These are phyloP conservation scores for Cryptoblepharus egeriae DNA, from an alignment of 2,797 vertebrate genomes.

Conservation along the genomic window DNA sequence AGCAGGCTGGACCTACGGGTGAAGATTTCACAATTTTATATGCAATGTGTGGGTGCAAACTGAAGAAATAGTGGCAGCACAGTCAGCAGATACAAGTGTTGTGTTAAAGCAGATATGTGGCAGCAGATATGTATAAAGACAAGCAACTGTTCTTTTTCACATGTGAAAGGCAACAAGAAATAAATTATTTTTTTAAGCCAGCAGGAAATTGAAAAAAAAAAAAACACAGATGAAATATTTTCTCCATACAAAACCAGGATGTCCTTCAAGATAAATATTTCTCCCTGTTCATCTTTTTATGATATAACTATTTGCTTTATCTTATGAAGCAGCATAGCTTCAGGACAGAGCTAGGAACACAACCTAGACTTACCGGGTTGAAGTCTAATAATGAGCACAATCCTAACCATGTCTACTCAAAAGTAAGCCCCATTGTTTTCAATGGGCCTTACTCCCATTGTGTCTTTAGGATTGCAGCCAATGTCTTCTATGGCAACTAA, in stretches of 20 bases:
- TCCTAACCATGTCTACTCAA: too few species aligned
- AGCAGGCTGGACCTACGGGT: too few species aligned
- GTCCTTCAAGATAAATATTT: neutral
- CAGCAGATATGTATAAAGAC: too few species aligned
- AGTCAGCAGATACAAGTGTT: too few species aligned
- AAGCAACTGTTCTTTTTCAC: constrained; percentile 23
- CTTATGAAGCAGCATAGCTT: neutral
- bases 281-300: neutral
- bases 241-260: neutral
- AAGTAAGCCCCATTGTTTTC: too few species aligned
- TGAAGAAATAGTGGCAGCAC: neutral
- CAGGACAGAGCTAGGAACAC: neutral
- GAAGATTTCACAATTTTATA: neutral
- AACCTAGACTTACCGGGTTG: neutral
- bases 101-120: too few species aligned
- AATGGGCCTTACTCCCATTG: too few species aligned
- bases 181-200: too few species aligned
- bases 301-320: neutral
- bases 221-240: neutral
- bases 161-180: neutral
- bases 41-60: neutral
- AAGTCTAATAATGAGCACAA: too few species aligned
- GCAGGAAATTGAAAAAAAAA: neutral
- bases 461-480: too few species aligned
- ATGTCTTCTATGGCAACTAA: too few species aligned